A percentile compares a stretch with the other conserved stretches of the same genome.
Evolutionary conservation across 2,797 vertebrate species (phyloP).

Genomic region (Xiphophorus birchmanni): DNA sequence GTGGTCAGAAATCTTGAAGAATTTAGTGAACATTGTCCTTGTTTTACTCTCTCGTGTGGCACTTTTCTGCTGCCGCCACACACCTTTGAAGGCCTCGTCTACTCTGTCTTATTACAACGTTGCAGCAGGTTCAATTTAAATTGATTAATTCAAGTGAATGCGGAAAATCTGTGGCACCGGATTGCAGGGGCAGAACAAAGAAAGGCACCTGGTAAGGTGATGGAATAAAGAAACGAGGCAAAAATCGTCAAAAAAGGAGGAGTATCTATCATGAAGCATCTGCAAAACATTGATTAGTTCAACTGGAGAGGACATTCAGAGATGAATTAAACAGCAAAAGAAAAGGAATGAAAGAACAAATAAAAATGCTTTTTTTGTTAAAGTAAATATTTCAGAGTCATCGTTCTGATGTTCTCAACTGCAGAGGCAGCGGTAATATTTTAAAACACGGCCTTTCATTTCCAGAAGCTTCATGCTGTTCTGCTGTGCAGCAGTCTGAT

Average conservation of each 20-base stretch:
- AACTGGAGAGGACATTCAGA: not conserved
- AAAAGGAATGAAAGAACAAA: not conserved
- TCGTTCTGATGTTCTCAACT: not conserved
- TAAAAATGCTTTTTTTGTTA: not conserved
- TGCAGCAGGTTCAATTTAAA: conserved; percentile 25
- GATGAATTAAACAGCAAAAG: not conserved
- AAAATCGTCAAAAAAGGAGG: not conserved
- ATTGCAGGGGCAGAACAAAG: not conserved
- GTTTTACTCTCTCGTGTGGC: conserved; percentile 3
- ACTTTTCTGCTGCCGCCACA: not conserved
- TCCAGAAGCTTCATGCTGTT: not conserved
- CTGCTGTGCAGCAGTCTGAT: not conserved
- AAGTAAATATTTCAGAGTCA: not conserved
- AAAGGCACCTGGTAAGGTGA: not conserved
- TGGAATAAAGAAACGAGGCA: not conserved
- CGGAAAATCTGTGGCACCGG: conserved; percentile 18
- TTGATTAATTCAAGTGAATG: conserved; percentile 8
- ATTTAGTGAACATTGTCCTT: not conserved
- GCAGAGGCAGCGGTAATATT: not conserved
- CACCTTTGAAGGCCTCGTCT: conserved; percentile 3
- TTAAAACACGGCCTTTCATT: not conserved
- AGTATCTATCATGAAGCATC: not conserved
- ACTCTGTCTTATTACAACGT: not conserved
- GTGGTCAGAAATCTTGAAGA: conserved; percentile 15
- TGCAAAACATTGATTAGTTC: not conserved